These are phyloP conservation scores for Hystrix brachyura DNA, from an alignment of 2,113 vertebrate genomes.

Conservation along the genomic window DNA sequence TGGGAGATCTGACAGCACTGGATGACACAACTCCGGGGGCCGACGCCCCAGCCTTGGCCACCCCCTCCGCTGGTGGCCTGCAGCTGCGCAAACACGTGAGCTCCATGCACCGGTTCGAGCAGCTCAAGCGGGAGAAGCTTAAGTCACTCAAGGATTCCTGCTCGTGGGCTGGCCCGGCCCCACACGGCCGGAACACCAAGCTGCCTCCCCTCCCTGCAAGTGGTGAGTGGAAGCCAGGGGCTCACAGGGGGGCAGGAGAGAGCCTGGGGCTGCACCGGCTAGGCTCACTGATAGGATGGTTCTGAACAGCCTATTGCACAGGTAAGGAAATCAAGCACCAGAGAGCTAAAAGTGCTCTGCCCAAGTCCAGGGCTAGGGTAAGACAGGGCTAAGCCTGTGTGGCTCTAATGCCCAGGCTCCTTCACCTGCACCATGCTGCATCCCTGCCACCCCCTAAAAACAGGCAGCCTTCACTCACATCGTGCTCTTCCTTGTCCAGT, in stretches of 20 bases:
- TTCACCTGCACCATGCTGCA: neutral
- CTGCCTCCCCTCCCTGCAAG: slow-evolving; percentile 96
- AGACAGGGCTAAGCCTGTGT: neutral
- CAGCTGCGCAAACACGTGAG: slow-evolving; percentile 94
- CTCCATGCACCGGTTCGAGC: slow-evolving; percentile 94
- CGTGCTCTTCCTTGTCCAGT: neutral
- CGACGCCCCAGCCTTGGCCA: slow-evolving; percentile 93
- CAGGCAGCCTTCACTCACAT: neutral
- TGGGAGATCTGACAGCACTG: slow-evolving; percentile 95
- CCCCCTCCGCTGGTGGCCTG: slow-evolving; percentile 92
- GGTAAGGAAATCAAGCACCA: neutral
- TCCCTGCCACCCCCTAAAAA: neutral
- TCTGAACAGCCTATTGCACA: neutral
- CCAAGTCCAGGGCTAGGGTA: neutral
- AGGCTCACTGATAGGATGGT: neutral
- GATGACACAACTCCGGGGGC: slow-evolving; percentile 93
- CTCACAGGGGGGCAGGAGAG: accelerated
- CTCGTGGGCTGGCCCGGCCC: slow-evolving; percentile 93
- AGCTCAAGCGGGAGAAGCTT: slow-evolving; percentile 98
- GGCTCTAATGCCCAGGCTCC: neutral
- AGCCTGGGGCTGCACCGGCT: neutral
- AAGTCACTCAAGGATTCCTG: slow-evolving; percentile 96
- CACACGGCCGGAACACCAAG: slow-evolving; percentile 94
- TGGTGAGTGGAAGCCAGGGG: slow-evolving; percentile 87
- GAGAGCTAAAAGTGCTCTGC: neutral